Conservation (phyloP, 2,888 invertebrate species). For the Apantesis nais region DNA sequence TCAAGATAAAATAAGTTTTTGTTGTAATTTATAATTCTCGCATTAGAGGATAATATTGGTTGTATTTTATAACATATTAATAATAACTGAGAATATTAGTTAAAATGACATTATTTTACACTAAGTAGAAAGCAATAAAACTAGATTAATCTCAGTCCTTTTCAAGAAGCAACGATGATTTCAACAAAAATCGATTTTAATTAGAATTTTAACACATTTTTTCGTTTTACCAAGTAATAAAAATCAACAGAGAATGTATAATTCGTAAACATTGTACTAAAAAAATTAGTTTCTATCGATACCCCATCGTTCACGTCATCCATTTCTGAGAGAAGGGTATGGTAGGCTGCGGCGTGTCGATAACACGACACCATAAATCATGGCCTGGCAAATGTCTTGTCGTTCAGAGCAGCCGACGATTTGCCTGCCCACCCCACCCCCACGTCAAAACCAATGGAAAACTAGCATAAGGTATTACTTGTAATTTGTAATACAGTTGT, state of each 20-base stretch:
- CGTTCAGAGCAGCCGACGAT: conserved; percentile 75
- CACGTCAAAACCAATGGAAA: conserved; percentile 32
- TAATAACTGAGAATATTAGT: too few relatives aligned
- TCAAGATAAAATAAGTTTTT: too few relatives aligned
- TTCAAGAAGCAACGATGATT: background rate
- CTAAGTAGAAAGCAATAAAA: too few relatives aligned
- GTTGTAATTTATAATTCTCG: too few relatives aligned
- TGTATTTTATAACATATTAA: too few relatives aligned
- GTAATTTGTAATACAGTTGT: conserved; percentile 3
- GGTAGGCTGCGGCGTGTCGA: conserved; percentile 78
- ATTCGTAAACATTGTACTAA: background rate
- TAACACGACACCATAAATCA: conserved; percentile 83
- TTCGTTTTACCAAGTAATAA: background rate
- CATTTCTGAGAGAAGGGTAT: conserved; percentile 66
- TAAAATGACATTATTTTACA: too few relatives aligned
- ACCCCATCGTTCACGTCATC: conserved; percentile 29
- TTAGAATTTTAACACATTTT: too few relatives aligned
- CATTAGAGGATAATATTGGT: too few relatives aligned
- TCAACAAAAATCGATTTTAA: too few relatives aligned
- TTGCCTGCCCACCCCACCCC: conserved; percentile 66
- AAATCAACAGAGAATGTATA: background rate
- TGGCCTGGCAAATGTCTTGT: conserved; percentile 79
- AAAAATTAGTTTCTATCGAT: conserved; percentile 27
- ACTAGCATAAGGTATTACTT: conserved; percentile 29
- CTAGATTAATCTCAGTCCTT: too few relatives aligned